Evolutionary conservation across 1,140 invertebrate genomes (phyloP).

Genomic region (Meteorus sp.): DNA sequence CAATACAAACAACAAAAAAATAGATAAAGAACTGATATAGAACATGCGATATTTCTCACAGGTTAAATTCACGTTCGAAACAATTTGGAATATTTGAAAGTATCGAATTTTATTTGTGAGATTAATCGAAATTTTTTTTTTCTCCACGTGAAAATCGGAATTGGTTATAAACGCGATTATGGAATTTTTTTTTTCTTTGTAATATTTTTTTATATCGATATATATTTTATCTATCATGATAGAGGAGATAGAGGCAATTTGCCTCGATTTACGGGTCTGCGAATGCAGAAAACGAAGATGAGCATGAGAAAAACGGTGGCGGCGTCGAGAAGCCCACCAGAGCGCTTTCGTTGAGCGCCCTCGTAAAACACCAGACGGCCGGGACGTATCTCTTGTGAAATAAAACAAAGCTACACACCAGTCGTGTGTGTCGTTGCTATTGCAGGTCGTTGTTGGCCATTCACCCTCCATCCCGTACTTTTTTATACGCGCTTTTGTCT

Average conservation of each 20-base stretch:
- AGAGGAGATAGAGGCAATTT: background rate
- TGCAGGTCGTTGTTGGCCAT: slow-evolving; percentile 20
- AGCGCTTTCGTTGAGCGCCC: slow-evolving; percentile 2
- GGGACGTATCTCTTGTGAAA: slow-evolving; percentile 12
- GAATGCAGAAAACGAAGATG: slow-evolving; percentile 11
- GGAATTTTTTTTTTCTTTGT: background rate
- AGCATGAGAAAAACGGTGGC: background rate
- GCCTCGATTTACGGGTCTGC: slow-evolving; percentile 1
- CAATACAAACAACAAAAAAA: too few relatives aligned
- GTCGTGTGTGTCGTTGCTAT: slow-evolving; percentile 11
- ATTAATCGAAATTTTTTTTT: too few relatives aligned
- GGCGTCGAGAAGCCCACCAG: background rate
- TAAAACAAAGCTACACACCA: slow-evolving; percentile 1
- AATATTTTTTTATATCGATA: background rate
- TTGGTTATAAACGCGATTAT: too few relatives aligned
- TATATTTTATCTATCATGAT: slow-evolving; percentile 4
- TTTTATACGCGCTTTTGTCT: background rate
- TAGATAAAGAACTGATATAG: too few relatives aligned
- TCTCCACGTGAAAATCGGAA: background rate
- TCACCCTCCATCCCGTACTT: slow-evolving; percentile 8
- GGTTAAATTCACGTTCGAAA: too few relatives aligned
- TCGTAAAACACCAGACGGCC: slow-evolving; percentile 12
- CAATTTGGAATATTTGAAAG: too few relatives aligned
- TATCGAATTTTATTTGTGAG: too few relatives aligned
- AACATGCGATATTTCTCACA: too few relatives aligned